Evolutionary conservation across 2,888 invertebrate species (phyloP).

Genomic region (Limnephilus auricula): DNA sequence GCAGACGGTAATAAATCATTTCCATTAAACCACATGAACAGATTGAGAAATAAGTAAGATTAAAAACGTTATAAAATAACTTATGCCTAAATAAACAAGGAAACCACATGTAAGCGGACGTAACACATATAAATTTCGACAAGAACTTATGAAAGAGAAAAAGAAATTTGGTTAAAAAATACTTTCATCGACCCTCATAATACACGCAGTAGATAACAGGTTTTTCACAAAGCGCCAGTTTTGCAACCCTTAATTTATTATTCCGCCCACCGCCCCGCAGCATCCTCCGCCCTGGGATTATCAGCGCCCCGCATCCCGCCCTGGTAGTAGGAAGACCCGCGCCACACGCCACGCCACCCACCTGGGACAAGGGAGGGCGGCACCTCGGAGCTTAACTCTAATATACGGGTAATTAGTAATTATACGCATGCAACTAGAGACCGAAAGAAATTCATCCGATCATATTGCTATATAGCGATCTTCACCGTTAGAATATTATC

Average conservation of each 20-base stretch:
- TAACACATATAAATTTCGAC: neutral
- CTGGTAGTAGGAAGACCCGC: no score
- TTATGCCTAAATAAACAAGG: neutral
- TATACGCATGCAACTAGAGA: neutral
- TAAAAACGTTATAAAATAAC: neutral
- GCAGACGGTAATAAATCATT: no score
- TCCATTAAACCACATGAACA: neutral
- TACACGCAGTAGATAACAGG: neutral
- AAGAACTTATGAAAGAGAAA: neutral
- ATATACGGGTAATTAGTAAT: neutral
- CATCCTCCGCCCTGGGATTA: neutral
- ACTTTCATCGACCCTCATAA: neutral
- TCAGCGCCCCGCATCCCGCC: neutral
- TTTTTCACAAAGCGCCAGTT: slow-evolving; percentile 2
- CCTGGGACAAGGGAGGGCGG: neutral
- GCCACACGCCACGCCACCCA: neutral
- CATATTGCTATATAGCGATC: neutral
- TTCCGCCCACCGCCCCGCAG: neutral
- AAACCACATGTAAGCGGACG: neutral
- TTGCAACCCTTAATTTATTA: slow-evolving; percentile 2
- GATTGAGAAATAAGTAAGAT: neutral
- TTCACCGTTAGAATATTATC: neutral
- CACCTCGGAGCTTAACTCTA: no score
- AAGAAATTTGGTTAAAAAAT: neutral
- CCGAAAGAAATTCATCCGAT: neutral